Base-by-base conservation (phyloP, 2,797 vertebrate genomes). In the Salmo trutta region DNA sequence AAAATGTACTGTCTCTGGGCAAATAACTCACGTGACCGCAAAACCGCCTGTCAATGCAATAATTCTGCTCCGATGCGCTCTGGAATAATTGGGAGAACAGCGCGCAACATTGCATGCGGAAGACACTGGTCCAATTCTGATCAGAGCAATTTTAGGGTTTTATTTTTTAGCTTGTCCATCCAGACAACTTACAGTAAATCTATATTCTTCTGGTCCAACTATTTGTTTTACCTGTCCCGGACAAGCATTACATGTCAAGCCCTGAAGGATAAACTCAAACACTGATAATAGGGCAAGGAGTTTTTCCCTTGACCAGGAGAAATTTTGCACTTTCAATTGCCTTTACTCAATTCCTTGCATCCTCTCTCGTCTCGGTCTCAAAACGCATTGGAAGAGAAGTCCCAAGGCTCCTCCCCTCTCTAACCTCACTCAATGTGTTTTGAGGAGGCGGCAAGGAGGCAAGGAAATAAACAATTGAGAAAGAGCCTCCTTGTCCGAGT, bases 191-290 rank as follows among this genome's bases (percentile, higher is more conserved):
- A 36, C 5, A 36, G 33, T 36, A 36, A 36, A 36, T 36, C 16
- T 24, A 21, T 31, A 10, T 62, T 3, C 27, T 71, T 78, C 31
- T 78, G 94, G 86, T 99, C 98, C 71, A 99, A 90, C 76, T 99
- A 97, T 90, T 98, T 99, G 77, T 56, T 31, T 31, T 31, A 31
- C 31, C 4, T 31, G 31, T 31, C 31, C 17, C 12, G 19, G 54
- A n/a, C 56, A 6, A 36, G n/a, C 56, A n/a, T 19, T n/a, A 6
- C 2, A 21, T 59, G 19, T 59, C 33, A 36, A 36, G 36, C 41
- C 41, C 41, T 41, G 41, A 41, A 62, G 59, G n/a, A 19, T 17
- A 10, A 10, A 10, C 21, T 62, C 21, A 62, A 24, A 62, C 59
- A 24, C 54, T 6, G 16, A 56, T 56, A 6, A 56, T 56, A 56